Percentiles rank a stretch among this genome's conserved stretches.
Evolutionary conservation across 2,797 vertebrate species (phyloP).

Genomic region (Tadarida brasiliensis): DNA sequence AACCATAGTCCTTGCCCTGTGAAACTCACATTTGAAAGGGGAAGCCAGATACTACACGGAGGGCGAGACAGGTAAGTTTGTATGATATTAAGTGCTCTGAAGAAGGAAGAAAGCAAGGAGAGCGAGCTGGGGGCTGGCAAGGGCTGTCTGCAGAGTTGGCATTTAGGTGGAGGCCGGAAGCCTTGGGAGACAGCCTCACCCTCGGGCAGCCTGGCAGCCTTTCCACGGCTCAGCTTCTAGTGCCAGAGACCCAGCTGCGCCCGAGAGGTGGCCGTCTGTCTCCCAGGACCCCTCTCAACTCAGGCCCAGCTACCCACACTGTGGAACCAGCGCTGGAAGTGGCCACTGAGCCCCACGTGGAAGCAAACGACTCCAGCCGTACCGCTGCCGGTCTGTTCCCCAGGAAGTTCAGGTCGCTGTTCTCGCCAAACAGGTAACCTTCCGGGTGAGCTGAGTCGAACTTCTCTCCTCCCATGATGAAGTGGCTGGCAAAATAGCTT

Average conservation of each 20-base stretch:
- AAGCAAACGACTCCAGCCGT: constrained; percentile 74
- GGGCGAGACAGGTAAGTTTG: no score
- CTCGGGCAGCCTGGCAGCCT: neutral
- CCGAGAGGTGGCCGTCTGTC: neutral
- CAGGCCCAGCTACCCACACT: neutral
- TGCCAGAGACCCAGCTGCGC: neutral
- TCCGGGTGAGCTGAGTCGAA: constrained; percentile 98
- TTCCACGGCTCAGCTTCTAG: neutral
- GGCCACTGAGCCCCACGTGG: neutral
- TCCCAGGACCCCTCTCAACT: neutral
- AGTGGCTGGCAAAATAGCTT: constrained; percentile 98
- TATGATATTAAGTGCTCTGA: neutral
- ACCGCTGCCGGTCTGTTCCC: constrained; percentile 96
- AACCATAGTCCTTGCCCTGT: neutral
- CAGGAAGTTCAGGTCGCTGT: constrained; percentile 99
- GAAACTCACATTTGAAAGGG: neutral
- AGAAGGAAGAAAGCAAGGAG: neutral
- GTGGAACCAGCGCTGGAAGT: neutral
- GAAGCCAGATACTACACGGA: neutral
- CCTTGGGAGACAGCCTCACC: neutral
- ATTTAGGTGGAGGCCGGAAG: neutral
- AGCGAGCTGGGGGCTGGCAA: no score
- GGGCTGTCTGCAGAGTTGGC: neutral
- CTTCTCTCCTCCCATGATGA: constrained; percentile 99
- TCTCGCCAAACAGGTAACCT: constrained; percentile 99